Evolutionary conservation across 2,888 invertebrate genomes (phyloP), one percentile per base, ranked within the genome.

Genomic region (Neuroscelio doddi): DNA sequence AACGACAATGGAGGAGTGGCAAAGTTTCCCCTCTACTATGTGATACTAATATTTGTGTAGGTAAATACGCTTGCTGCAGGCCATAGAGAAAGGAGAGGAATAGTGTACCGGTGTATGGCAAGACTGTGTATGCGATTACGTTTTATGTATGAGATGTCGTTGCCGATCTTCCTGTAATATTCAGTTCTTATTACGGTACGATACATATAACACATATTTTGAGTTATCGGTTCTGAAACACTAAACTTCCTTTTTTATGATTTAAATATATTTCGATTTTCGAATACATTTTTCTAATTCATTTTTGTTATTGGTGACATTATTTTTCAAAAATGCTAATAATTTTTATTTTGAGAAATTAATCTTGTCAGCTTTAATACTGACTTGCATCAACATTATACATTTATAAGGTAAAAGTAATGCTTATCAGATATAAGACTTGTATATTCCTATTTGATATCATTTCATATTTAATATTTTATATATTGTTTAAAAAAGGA

Each of bases 131-230:
- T 72, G 71, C 76, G 76, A 77, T 79, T 78, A 78, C 67, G 74
- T 71, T 76, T 74, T 69, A 74, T 73, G 71, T 75, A 74, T 57
- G 53, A 45, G 21, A 32, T 14, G 34, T 26, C 26, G 39, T 58
- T 39, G 49, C 34, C 51, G 55, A 49, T 62, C 62, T 67, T 67
- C 50, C 62, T 61, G 61, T 49, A 38, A 47, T 75, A 76, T 75
- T 79, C 79, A 79, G 79, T 79, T 72, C 75, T 76, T 74, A 75
- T 78, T 73, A 77, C 76, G 76, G 73, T 73, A 74, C 76, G 71
- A 70, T 62, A 72, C 56, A 42, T 65, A 52, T 52, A 61, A 56
- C 61, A 65, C 56, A 56, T 38, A 8, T 39, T 10, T 8, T 36
- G 45, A 42, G 50, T 49, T 36, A 49, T 45, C 41, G 36, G 10